phyloP scores from a whole-genome alignment of 2,797 vertebrate genomes.

The Neoniphon sammara region DNA sequence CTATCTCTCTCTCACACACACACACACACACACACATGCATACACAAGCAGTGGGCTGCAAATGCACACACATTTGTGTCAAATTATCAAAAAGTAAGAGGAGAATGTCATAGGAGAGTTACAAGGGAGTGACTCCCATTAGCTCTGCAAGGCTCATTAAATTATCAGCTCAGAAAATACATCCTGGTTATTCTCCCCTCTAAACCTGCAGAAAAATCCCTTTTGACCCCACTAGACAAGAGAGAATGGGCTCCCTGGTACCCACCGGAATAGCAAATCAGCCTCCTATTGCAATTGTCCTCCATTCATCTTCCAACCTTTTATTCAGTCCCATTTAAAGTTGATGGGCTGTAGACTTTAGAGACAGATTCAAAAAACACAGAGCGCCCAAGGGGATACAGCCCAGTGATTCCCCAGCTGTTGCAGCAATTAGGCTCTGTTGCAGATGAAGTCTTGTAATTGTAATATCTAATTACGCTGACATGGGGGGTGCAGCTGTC shows the following conservation, averaged over 20 bases:
- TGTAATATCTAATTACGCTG: constrained; percentile 74
- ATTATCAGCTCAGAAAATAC: constrained; percentile 1
- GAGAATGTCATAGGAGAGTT: background rate
- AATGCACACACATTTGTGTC: background rate
- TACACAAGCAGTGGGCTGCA: background rate
- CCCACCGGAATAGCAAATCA: constrained; percentile 17
- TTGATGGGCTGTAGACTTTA: constrained; percentile 43
- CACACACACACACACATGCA: background rate
- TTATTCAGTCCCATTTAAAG: constrained; percentile 33
- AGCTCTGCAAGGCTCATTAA: constrained; percentile 3
- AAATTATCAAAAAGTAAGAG: constrained; percentile 4
- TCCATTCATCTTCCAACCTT: constrained; percentile 26
- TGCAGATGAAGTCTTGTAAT: constrained; percentile 64
- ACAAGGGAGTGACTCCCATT: background rate
- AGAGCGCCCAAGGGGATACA: constrained; percentile 1
- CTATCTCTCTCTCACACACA: background rate
- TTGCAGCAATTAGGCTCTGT: constrained; percentile 40
- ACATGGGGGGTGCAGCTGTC: constrained; percentile 62
- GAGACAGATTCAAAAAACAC: constrained; percentile 36
- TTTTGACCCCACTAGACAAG: constrained; percentile 24
- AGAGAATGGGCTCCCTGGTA: background rate
- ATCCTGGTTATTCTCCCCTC: background rate
- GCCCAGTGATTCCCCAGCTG: constrained; percentile 62
- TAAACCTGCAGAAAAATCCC: constrained; percentile 7
- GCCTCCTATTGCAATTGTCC: constrained; percentile 15